Evolutionary conservation across 2,888 invertebrate species (phyloP), one percentile per base, ranked within the genome.

Genomic region (Hermaeophaga mercurialis): DNA sequence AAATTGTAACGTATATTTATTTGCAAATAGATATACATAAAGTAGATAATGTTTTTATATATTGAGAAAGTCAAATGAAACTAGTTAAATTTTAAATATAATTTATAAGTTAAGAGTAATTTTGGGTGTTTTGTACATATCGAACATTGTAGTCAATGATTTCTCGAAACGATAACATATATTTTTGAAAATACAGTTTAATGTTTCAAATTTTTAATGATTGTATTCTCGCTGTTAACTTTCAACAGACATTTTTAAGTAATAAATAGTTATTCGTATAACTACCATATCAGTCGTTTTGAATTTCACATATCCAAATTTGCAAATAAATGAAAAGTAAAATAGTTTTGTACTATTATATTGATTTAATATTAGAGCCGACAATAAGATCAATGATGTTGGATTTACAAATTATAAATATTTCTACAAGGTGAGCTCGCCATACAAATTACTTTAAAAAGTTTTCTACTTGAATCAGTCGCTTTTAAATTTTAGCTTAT

Each of bases 41-140:
- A n/a, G 14, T 60, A 62, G 61, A 43, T 57, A 61, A 53, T 44
- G 61, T 63, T 65, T 64, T 65, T 59, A 61, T n/a, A n/a, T 62
- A 65, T 61, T 61, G 59, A 66, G 48, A 62, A 64, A 61, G 59
- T 66, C 59, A 56, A 68, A 61, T 59, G 68, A 65, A 66, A 67
- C 68, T 74, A 74, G 75, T 74, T 75, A 69, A 70, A 73, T 74
- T 74, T 74, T 73, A 43, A 70, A 74, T 74, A 74, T 74, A 73
- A 74, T 75, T 74, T 74, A 74, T 74, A 71, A 69, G 67, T 67
- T 61, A 70, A 69, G 54, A 69, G 69, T 71, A 72, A 70, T 73
- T 72, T 73, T 73, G 72, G 68, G 70, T 74, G 72, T 73, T 58
- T 70, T 69, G 69, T 71, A 71, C 65, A 70, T 72, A 71, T 64